Evolutionary conservation across 2,797 vertebrate genomes (phyloP).

Genomic region (Siniperca obscura): DNA sequence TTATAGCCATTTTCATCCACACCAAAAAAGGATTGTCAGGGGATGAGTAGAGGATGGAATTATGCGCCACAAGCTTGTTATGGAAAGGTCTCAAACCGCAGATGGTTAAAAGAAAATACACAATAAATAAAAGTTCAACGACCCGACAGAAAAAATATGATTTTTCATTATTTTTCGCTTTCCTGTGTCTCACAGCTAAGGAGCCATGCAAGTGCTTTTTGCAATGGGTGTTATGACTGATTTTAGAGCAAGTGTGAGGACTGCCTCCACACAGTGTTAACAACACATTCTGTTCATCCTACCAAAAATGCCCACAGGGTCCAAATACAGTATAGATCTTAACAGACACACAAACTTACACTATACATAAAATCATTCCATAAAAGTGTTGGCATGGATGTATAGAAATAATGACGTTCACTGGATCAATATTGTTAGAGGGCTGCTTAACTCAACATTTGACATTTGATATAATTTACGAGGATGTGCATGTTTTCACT

Average conservation of each 20-base stretch:
- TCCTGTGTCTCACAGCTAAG: constrained; percentile 38
- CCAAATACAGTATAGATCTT: constrained; percentile 40
- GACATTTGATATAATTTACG: too few relatives aligned
- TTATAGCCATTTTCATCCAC: constrained; percentile 26
- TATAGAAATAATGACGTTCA: neutral
- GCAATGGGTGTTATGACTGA: constrained; percentile 62
- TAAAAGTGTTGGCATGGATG: neutral
- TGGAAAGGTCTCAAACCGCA: neutral
- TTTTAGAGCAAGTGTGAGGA: constrained; percentile 69
- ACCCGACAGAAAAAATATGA: constrained; percentile 33
- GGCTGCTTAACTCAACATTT: neutral
- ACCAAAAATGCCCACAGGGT: constrained; percentile 56
- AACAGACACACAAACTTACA: constrained; percentile 39
- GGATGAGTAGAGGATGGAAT: constrained; percentile 1
- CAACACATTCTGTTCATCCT: constrained; percentile 70
- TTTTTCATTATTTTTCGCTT: constrained; percentile 27
- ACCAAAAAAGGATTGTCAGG: neutral
- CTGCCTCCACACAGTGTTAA: constrained; percentile 71
- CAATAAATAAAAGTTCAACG: constrained; percentile 24
- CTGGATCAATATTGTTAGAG: constrained; percentile 7
- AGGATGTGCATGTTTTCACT: constrained; percentile 10
- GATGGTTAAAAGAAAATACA: constrained; percentile 19
- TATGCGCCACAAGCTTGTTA: neutral
- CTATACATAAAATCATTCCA: constrained; percentile 12
- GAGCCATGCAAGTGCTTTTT: constrained; percentile 38